phyloP scores from a whole-genome alignment of 2,888 invertebrate genomes.

The Sipha maydis region DNA sequence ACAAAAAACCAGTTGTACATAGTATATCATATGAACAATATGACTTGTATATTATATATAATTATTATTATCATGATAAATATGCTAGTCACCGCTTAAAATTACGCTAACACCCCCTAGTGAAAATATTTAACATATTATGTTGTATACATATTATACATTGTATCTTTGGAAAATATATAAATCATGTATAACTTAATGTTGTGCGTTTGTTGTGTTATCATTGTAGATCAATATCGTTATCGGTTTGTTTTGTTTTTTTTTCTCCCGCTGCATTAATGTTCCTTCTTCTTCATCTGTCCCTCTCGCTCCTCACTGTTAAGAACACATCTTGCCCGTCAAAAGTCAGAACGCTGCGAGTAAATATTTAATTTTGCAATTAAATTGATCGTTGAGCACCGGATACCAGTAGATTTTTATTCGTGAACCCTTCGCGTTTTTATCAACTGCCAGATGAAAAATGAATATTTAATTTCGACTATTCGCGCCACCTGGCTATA shows the following conservation, averaged over 20 bases:
- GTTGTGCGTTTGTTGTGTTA: too few species aligned
- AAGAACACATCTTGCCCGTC: neutral
- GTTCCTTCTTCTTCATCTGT: neutral
- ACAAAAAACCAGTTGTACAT: neutral
- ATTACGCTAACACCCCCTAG: constrained; percentile 55
- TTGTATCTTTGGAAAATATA: constrained; percentile 34
- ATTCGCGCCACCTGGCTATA: constrained; percentile 25
- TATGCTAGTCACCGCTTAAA: constrained; percentile 57
- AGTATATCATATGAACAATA: neutral
- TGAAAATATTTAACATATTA: constrained; percentile 32
- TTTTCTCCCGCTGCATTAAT: neutral
- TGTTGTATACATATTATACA: neutral
- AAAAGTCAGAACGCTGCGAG: neutral
- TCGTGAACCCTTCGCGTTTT: constrained; percentile 3
- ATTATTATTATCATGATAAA: constrained; percentile 43
- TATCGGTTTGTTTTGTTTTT: neutral
- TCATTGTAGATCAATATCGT: too few species aligned
- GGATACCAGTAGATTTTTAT: constrained; percentile 26
- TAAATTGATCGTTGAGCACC: neutral
- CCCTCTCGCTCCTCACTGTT: neutral
- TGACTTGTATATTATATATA: neutral
- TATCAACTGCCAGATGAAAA: constrained; percentile 43
- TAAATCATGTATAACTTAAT: constrained; percentile 4
- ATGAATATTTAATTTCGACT: constrained; percentile 51
- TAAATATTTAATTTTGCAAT: constrained; percentile 50